Percentiles rank a stretch among this genome's conserved stretches.
phyloP scores from a whole-genome alignment of 2,888 invertebrate species.

The Acleris holmiana region DNA sequence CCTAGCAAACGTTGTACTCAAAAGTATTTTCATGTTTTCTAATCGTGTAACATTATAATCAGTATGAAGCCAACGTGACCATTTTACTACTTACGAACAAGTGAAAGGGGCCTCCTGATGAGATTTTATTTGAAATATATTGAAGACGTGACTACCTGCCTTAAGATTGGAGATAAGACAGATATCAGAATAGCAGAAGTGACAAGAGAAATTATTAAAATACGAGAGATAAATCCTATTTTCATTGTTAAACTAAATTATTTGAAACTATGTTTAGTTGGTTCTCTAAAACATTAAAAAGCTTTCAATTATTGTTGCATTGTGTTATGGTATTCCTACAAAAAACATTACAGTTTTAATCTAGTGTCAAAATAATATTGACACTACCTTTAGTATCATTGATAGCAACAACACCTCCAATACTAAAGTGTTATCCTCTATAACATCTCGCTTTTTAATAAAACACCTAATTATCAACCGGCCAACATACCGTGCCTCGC shows the following conservation, averaged over 20 bases:
- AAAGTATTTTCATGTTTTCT: not conserved
- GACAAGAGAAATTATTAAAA: constrained; percentile 14
- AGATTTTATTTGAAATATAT: constrained; percentile 31
- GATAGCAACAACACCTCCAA: no score
- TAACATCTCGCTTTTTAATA: no score
- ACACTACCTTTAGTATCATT: no score
- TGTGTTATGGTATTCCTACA: no score
- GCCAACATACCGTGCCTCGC: no score
- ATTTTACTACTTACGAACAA: constrained; percentile 21
- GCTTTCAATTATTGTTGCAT: no score
- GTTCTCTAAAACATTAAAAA: no score
- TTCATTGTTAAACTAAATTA: not conserved
- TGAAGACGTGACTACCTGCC: constrained; percentile 31
- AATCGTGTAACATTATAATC: constrained; percentile 12
- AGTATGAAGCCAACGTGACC: constrained; percentile 22
- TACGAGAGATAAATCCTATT: not conserved
- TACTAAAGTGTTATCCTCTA: no score
- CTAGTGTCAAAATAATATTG: no score
- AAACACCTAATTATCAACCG: no score
- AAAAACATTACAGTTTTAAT: no score
- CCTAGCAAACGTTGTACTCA: not conserved
- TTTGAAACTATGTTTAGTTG: no score
- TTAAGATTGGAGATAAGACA: constrained; percentile 19
- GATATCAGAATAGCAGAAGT: constrained; percentile 12
- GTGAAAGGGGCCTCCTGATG: constrained; percentile 32